These are phyloP conservation scores for Schlechtendalia chinensis DNA, from an alignment of 1,140 invertebrate species.

Conservation along the genomic window DNA sequence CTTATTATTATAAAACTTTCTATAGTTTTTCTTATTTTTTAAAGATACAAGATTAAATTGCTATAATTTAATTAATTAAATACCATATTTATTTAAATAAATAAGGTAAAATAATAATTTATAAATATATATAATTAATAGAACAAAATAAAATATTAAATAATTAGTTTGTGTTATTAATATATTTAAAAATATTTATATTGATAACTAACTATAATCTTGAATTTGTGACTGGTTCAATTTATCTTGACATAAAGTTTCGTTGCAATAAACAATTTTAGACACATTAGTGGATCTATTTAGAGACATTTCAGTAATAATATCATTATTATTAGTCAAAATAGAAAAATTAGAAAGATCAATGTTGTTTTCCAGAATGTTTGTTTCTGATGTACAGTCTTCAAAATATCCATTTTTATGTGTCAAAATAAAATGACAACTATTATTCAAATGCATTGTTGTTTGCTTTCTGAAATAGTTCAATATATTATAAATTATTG, in stretches of 20 bases:
- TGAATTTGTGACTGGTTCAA: not conserved
- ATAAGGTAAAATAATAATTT: no score
- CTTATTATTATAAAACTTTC: no score
- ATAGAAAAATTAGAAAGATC: conserved; percentile 38
- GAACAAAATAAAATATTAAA: no score
- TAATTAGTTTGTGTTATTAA: no score
- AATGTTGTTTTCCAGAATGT: not conserved
- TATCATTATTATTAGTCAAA: conserved; percentile 18
- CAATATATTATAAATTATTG: not conserved
- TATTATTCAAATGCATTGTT: not conserved
- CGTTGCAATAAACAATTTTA: conserved; percentile 30
- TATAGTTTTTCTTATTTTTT: no score
- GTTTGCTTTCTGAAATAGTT: not conserved
- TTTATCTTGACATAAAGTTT: conserved; percentile 29
- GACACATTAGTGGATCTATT: conserved; percentile 33
- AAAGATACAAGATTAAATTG: no score
- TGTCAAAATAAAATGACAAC: conserved; percentile 18
- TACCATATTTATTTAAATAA: no score
- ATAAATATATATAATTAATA: no score
- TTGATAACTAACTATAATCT: conserved; percentile 7
- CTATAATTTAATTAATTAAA: no score
- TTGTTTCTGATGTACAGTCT: not conserved
- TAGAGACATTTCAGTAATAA: not conserved
- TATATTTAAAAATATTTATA: not conserved
- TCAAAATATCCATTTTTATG: conserved; percentile 32